Evolutionary conservation across 1,140 invertebrate species (phyloP), one percentile per base, ranked within the genome.

Genomic region (Carposina sasakii): DNA sequence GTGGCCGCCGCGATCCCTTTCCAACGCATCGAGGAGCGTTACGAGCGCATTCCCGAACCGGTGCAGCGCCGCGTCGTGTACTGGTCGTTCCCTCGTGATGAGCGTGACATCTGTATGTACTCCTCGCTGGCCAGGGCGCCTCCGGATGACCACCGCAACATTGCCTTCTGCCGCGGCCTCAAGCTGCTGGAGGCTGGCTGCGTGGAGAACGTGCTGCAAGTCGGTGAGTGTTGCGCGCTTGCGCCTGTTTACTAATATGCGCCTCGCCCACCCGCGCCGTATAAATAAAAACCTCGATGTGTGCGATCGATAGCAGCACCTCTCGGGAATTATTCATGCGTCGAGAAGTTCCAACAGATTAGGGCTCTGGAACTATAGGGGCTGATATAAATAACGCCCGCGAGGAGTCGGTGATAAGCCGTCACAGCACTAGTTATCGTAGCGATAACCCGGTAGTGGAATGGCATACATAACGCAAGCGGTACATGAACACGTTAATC

Each of bases 71-170:
- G 93, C 71, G 93, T 95, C 71, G 93, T 96, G 68, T 95, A 90
- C 86, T 95, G 93, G 93, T 94, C 93, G 45, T 95, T 95, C 81
- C 94, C 94, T 52, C 84, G 94, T 60, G 92, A 94, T 81, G 93
- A 95, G 81, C 86, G 90, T 64, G 93, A 95, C 85, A 95, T 95
- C 74, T 93, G 92, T 77, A 95, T 95, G 92, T 95, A 96, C 83
- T 94, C 92, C 47, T 94, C 93, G 57, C 88, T 94, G 76, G 89
- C 91, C 73, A 87, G 88, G 50, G 87, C 87, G 79, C 85, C 85
- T 39, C 75, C 85, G 63, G 76, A 86, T 78, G 92, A 94, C 81
- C 89, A 90, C 68, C 90, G 92, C 71, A 93, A 91, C 87, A 86
- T 94, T 58, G 92, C 93, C 62, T 95, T 95, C 85, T 92, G 93